Evolutionary conservation across 2,888 invertebrate species (phyloP), one percentile per base, ranked within the genome.

Genomic region (Prosapia bicincta): DNA sequence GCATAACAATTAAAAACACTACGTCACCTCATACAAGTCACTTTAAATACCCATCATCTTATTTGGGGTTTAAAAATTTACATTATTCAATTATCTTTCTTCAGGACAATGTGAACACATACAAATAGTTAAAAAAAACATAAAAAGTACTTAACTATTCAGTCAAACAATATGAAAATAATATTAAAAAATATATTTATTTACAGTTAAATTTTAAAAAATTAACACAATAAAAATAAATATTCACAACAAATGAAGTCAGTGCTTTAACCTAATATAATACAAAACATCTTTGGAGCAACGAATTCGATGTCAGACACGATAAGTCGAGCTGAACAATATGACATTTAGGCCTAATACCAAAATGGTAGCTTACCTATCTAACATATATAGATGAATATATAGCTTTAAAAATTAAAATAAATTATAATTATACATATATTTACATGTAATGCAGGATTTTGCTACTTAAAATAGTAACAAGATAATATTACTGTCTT

Each of bases 251-350:
- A 9, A 54, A n/a, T 54, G 54, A 20, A 20, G 5, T 20, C 54
- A 20, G 54, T 54, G 20, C 54, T 54, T 54, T 54, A 54, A 54
- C 3, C 54, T 54, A 54, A 54, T 54, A 54, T 54, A 54, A 54
- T 54, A 54, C 54, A 54, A 54, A 54, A 54, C 54, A 54, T 54
- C 54, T 54, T 54, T 54, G 54, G 54, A 54, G 54, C 54, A 54
- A 54, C 54, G n/a, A 54, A 54, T 54, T 54, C 3, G 13, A 54
- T 54, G 54, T 20, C 54, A 54, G 54, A 54, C 54, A 54, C 13
- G 54, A 20, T 13, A 54, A n/a, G 20, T 20, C 54, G 54, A 54
- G 54, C 20, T 54, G n/a, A 54, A 20, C n/a, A 20, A n/a, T 54
- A 54, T 20, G 9, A 54, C 54, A 54, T 5, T 20, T 20, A 54